Base-by-base conservation (phyloP, 2,888 invertebrate genomes). In the Acleris literana region DNA sequence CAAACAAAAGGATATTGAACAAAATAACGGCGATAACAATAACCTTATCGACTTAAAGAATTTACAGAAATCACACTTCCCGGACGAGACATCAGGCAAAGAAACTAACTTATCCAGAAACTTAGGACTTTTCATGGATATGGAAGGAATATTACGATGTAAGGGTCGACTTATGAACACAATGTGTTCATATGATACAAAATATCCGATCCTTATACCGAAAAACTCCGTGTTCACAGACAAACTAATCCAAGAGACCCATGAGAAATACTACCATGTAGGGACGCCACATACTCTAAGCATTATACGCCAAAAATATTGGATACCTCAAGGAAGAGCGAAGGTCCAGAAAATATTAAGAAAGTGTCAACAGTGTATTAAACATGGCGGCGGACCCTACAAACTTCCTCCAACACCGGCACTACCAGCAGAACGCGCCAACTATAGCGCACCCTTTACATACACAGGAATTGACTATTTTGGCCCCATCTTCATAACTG, bases 121-220 rank as follows among this genome's bases (percentile, higher is more conserved):
- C 18, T 13, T 58, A 16, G 29, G 58, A 11, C 33, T 58, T 18
- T 58, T 58, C 29, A 17, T 33, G 17, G 58, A 58, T 16, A 13
- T 33, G n/a, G 33, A 58, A 18, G 58, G 58, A 13, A 22, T 57
- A 13, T 13, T 58, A 6, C 17, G 58, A 17, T 58, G 56, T 11
- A 13, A 49, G 17, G 58, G 49, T 18, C 58, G 58, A 0, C 17
- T 58, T 3, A 33, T 33, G 49, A 29, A 58, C 11, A 33, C 58
- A 18, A 18, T 29, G 9, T 49, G 29, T 16, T 33, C 58, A 49
- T 58, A 58, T 16, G 33, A 58, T 18, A 49, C 29, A 13, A 58
- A 49, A 33, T 13, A 58, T 33, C 49, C 58, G 9, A 58, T 49
- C 13, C 33, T 58, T 5, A 58, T 58, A 17, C 58, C 58, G 0